Conservation (phyloP, 2,888 invertebrate species). For the Sminthurides aquaticus region DNA sequence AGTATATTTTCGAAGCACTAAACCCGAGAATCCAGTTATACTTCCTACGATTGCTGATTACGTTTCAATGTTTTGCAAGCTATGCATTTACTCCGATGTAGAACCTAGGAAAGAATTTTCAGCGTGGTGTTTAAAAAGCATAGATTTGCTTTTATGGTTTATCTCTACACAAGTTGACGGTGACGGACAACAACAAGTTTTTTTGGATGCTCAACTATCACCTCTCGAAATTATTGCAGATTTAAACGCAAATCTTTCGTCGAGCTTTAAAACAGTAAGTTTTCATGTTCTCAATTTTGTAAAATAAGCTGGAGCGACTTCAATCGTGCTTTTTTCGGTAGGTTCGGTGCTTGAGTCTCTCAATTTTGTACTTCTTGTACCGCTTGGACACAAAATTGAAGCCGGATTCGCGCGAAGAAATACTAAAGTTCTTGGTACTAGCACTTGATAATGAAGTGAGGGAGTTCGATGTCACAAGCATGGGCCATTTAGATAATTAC, state of each 20-base stretch:
- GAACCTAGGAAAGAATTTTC: too few relatives aligned
- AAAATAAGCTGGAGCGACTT: too few relatives aligned
- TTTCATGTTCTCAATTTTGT: too few relatives aligned
- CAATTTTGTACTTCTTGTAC: slow-evolving; percentile 2
- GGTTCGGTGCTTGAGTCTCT: slow-evolving; percentile 16
- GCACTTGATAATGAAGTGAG: slow-evolving; percentile 10
- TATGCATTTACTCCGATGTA: too few relatives aligned
- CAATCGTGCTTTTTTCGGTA: neutral
- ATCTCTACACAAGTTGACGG: neutral
- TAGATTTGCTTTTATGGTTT: slow-evolving; percentile 12
- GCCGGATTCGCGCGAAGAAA: neutral
- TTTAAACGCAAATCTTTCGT: slow-evolving; percentile 8
- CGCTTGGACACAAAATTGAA: neutral
- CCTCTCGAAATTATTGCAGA: neutral
- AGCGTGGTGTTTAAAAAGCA: slow-evolving; percentile 13
- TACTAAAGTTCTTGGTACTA: neutral
- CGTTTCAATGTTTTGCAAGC: too few relatives aligned
- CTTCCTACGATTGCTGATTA: too few relatives aligned
- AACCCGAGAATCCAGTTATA: too few relatives aligned
- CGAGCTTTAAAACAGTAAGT: slow-evolving; percentile 20
- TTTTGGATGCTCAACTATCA: neutral
- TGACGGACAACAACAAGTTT: neutral
- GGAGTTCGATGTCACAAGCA: slow-evolving; percentile 14
- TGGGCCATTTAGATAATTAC: slow-evolving; percentile 12
- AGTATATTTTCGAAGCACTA: too few relatives aligned